phyloP scores from a whole-genome alignment of 2,797 vertebrate genomes.

The Gymnothorax reevesii region DNA sequence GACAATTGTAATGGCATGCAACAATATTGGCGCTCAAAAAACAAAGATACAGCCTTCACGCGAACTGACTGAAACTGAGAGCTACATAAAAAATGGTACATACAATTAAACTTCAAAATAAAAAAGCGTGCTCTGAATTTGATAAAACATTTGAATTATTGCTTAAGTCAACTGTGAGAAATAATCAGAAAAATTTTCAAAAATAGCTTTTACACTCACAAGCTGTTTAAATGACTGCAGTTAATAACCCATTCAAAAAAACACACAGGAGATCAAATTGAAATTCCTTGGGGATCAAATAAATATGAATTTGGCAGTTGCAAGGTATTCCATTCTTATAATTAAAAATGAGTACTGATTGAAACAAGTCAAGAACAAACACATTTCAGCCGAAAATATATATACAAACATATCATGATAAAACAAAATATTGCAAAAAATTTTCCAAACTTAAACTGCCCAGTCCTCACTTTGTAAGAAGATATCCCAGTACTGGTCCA shows the following conservation, averaged over 20 bases:
- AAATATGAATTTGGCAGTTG: background rate
- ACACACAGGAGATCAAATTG: background rate
- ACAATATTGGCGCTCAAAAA: background rate
- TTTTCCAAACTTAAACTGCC: slow-evolving; percentile 3
- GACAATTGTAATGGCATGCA: too few relatives aligned
- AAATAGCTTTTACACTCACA: background rate
- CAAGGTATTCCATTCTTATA: too few relatives aligned
- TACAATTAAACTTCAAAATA: background rate
- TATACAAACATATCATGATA: background rate
- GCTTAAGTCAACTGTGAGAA: background rate
- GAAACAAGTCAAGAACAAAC: background rate
- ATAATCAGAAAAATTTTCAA: background rate
- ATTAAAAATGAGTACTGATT: background rate
- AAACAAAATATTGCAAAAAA: background rate
- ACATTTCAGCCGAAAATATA: background rate
- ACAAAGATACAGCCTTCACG: background rate
- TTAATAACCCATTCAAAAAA: background rate
- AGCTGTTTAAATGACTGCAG: background rate
- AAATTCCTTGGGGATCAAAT: background rate
- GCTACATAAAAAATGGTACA: background rate
- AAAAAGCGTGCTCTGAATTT: background rate
- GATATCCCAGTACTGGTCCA: slow-evolving; percentile 79
- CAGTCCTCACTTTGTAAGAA: slow-evolving; percentile 63
- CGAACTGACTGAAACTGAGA: background rate
- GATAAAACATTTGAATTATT: background rate